Conservation (phyloP, 92 coral and sea anemone species). For the Parazoanthus darwini region DNA sequence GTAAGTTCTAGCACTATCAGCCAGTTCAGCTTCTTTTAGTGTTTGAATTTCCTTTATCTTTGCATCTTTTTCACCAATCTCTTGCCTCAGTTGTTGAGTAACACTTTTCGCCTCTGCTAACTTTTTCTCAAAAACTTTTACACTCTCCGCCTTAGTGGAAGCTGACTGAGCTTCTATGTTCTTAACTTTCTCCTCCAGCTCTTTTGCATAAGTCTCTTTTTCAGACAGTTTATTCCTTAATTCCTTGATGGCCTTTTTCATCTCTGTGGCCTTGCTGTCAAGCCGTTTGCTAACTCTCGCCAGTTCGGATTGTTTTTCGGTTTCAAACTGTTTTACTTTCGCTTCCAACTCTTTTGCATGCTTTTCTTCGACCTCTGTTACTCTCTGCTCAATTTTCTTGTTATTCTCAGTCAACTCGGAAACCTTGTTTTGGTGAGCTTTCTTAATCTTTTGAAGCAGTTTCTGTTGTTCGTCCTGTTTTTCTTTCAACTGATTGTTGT, state of each 20-base stretch:
- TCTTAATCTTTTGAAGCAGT: constrained; percentile 58
- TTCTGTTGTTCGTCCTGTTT: constrained; percentile 93
- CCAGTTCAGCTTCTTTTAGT: constrained; percentile 57
- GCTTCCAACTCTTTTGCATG: constrained; percentile 63
- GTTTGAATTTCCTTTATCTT: constrained; percentile 56
- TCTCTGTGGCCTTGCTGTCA: constrained; percentile 89
- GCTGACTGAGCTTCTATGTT: constrained; percentile 45
- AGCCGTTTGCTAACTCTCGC: constrained; percentile 87
- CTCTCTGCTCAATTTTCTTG: constrained; percentile 70
- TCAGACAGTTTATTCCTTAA: constrained; percentile 81
- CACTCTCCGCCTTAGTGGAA: constrained; percentile 63
- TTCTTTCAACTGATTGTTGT: constrained; percentile 77
- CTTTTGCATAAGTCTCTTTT: constrained; percentile 76
- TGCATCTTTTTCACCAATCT: constrained; percentile 62
- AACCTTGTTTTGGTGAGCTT: constrained; percentile 76
- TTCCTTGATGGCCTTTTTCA: constrained; percentile 97
- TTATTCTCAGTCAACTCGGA: constrained; percentile 66
- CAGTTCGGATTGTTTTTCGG: constrained; percentile 88
- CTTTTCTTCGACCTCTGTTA: constrained; percentile 78
- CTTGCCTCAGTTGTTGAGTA: constrained; percentile 58
- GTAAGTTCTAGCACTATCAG: constrained; percentile 54
- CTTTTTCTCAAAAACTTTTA: constrained; percentile 61
- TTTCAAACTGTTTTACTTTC: constrained; percentile 74
- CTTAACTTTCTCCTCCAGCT: constrained; percentile 77
- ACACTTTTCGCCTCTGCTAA: constrained; percentile 53